Evolutionary conservation across 2,888 invertebrate genomes (phyloP).

Genomic region (Trachelus iudaicus): DNA sequence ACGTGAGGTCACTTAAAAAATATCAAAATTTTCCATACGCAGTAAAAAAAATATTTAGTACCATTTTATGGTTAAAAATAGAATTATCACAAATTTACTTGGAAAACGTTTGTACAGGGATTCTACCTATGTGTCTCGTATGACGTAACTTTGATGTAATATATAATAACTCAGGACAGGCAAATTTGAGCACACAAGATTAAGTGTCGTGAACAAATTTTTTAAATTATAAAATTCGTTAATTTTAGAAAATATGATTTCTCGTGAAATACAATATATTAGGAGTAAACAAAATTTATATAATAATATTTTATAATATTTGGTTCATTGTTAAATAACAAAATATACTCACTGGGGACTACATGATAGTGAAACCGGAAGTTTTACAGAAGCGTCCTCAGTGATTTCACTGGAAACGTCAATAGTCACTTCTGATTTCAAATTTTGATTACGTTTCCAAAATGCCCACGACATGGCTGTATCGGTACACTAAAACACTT

Average conservation of each 20-base stretch:
- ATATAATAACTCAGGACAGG: neutral
- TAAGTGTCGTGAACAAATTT: neutral
- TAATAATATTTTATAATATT: neutral
- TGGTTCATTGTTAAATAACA: neutral
- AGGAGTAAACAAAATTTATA: neutral
- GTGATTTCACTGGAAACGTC: neutral
- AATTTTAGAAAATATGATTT: neutral
- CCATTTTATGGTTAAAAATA: too few relatives aligned
- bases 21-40: neutral
- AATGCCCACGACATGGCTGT: neutral
- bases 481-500: neutral
- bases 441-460: neutral
- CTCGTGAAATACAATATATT: neutral
- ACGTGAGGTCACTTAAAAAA: neutral
- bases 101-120: too few relatives aligned
- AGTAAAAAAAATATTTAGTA: too few relatives aligned
- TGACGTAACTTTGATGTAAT: neutral
- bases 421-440: neutral
- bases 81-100: too few relatives aligned
- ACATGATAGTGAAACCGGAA: neutral
- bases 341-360: neutral
- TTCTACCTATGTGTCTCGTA: neutral
- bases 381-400: neutral
- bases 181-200: neutral
- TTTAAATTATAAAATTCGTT: neutral